Evolutionary conservation across 2,797 vertebrate genomes (phyloP).

Genomic region (Anas bernieri): DNA sequence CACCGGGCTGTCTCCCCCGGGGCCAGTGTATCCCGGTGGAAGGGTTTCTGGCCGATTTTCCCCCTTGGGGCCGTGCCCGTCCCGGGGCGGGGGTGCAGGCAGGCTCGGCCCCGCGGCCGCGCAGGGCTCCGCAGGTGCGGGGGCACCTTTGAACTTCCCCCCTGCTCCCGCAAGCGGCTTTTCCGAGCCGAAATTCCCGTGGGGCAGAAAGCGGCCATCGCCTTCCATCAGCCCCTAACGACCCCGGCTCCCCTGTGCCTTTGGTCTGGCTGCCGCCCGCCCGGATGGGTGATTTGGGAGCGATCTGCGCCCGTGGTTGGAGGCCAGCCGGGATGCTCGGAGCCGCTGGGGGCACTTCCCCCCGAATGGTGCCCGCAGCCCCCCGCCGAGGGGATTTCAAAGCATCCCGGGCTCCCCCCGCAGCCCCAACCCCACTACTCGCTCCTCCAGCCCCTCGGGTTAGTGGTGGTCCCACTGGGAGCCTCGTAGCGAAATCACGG

Average conservation of each 20-base stretch:
- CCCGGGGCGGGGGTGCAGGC: not conserved
- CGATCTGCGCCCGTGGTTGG: not conserved
- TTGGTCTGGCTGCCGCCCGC: constrained; percentile 3
- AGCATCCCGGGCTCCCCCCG: too few relatives aligned
- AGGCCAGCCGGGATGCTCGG: too few relatives aligned
- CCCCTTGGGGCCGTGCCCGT: not conserved
- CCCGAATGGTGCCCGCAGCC: not conserved
- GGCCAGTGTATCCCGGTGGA: not conserved
- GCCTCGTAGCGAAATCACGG: not conserved
- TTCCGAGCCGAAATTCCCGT: constrained; percentile 6
- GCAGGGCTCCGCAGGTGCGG: constrained; percentile 14
- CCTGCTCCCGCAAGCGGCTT: not conserved
- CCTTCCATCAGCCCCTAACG: constrained; percentile 36
- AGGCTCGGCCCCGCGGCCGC: not conserved
- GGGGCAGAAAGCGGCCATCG: constrained; percentile 27
- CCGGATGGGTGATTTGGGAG: constrained; percentile 39
- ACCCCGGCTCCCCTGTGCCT: not conserved
- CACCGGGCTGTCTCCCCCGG: not conserved
- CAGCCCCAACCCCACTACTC: not conserved
- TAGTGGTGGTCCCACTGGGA: constrained; percentile 43
- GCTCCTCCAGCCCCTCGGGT: not conserved
- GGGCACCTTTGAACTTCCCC: constrained; percentile 12
- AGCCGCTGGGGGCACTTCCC: too few relatives aligned
- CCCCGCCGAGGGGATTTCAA: not conserved
- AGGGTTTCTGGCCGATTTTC: not conserved